Evolutionary conservation across 2,113 vertebrate species (phyloP), one percentile per base, ranked within the genome.

Genomic region (Dromas ardeola): DNA sequence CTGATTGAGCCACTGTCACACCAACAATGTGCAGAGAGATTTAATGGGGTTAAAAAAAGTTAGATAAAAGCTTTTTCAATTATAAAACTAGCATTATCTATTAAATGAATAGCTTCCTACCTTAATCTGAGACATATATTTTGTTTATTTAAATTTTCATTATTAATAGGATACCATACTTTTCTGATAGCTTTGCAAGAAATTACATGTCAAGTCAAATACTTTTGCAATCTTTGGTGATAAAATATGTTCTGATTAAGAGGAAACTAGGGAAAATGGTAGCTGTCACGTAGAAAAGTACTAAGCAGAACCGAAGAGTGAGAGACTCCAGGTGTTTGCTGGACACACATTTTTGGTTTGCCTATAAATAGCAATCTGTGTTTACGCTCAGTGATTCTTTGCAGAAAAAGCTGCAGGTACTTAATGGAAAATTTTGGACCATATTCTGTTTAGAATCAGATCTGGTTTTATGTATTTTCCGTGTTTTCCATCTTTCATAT

Each of bases 1-100:
- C 77, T 97, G 92, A 89, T 56, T 93, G 91, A 97, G 76, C 87
- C 93, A 91, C 81, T 95, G 63, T 96, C 93, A 95, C 86, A 90
- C 88, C 86, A 93, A 23, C 83, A 59, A 55, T 91, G 76, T 95
- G 21, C 90, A 93, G 63, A 94, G 70, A 63, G 66, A 79, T 59
- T 90, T 90, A 95, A 88, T 79, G 56, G 65, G 43, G 42, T 85
- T 94, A 61, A 66, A 87, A 80, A 91, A 95, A 87, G 58, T 52
- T 52, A 21, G 38, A 26, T 27, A 70, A 84, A 90, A 86, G 14
- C 42, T 82, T n/a, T 86, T 36, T 88, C 42, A 52, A 17, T 94
- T 25, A 15, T 34, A 84, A 74, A 96, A 9, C 38, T n/a, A 36
- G 50, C 23, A 27, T 61, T 47, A 84, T 15, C 67, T 83, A 5